phyloP scores from a whole-genome alignment of 30 jellyfish, hydroid and myxozoan genomes.

The Calvadosia cruxmelitensis region DNA sequence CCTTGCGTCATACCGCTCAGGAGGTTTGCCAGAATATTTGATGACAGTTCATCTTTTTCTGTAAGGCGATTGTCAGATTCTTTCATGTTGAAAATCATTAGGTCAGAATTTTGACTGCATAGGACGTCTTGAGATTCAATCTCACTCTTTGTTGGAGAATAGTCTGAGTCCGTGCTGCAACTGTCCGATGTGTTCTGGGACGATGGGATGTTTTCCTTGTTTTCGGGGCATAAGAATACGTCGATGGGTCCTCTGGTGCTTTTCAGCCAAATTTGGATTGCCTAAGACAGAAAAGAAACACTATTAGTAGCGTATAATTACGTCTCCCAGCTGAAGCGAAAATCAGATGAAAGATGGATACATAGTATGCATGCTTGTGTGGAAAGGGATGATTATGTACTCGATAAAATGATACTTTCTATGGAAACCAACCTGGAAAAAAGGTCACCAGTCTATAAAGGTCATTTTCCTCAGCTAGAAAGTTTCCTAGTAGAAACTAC shows the following conservation, averaged over 20 bases:
- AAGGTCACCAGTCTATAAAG: no score
- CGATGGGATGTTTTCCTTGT: conserved; percentile 55
- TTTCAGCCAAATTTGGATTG: conserved; percentile 83
- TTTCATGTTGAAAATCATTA: neutral
- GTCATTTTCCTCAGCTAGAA: no score
- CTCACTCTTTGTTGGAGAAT: conserved; percentile 54
- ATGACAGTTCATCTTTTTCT: neutral
- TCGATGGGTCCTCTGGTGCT: conserved; percentile 93
- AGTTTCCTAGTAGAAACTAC: no score
- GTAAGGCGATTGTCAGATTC: conserved; percentile 33
- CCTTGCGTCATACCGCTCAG: conserved; percentile 4
- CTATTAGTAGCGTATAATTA: no score
- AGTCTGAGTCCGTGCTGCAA: conserved; percentile 34
- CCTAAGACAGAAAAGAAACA: conserved; percentile 18
- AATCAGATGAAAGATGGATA: no score
- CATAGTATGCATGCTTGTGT: no score
- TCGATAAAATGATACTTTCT: no score
- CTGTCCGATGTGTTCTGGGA: conserved; percentile 18
- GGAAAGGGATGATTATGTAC: no score
- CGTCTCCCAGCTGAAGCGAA: no score
- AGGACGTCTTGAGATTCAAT: conserved; percentile 18
- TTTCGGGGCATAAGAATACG: conserved; percentile 87
- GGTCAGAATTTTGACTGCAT: conserved; percentile 31
- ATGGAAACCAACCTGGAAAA: no score
- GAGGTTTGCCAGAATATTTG: neutral